Evolutionary conservation across 2,888 invertebrate species (phyloP), one percentile per base, ranked within the genome.

Genomic region (Spicauda simplicius): DNA sequence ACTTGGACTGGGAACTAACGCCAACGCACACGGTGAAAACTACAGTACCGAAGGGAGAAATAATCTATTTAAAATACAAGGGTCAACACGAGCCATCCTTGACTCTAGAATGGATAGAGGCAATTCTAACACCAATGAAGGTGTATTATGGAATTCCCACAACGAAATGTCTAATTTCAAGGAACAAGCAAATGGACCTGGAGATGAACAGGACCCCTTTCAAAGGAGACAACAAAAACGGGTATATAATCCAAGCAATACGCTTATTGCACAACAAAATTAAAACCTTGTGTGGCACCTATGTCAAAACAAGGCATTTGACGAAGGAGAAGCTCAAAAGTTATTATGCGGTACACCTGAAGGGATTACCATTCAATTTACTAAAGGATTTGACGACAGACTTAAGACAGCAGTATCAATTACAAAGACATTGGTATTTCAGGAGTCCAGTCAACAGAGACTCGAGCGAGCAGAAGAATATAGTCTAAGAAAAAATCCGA

Each of bases 331-430:
- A 48, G 73, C 73, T 60, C 59, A 53, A 64, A 69, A 64, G 56
- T 7, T 68, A 54, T n/a, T 71, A 53, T 70, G 70, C 48, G 6
- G 52, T 41, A 69, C 71, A 55, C 70, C 71, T 71, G 69, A 70
- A 54, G 71, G 70, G 72, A 74, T 74, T 72, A 68, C 68, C 64
- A 18, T 69, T 0, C 71, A 72, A 63, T 72, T 71, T 69, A 65
- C 12, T 19, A 64, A 68, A 62, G 69, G 65, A 11, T 70, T 69
- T 53, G 45, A 33, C 50, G 73, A 74, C n/a, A 14, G 69, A 55
- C 54, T 74, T 57, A 54, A 53, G 48, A 71, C 65, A 19, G 72
- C 70, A 64, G 55, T 72, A 53, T 56, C 64, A 61, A 64, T 74
- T 59, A 59, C 70, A 70, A 60, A 64, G 67, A 72, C 68, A 66